These are phyloP conservation scores for Papilio polyxenes DNA, from an alignment of 1,140 invertebrate genomes.

Conservation along the genomic window DNA sequence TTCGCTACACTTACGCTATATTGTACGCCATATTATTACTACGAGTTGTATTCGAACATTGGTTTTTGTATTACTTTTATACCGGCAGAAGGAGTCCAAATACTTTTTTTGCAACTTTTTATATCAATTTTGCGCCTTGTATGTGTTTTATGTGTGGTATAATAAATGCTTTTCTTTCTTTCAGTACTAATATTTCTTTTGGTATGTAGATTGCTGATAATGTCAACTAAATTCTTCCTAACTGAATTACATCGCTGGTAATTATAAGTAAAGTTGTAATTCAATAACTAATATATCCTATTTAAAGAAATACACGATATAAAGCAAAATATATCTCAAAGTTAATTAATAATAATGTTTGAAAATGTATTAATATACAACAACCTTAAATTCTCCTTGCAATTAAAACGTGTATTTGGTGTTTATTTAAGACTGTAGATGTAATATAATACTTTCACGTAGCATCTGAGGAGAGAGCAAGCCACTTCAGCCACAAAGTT, in stretches of 20 bases:
- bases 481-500: constrained; percentile 35
- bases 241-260: background rate
- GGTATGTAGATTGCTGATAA: background rate
- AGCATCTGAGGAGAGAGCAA: constrained; percentile 31
- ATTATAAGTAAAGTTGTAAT: too few relatives aligned
- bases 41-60: constrained; percentile 13
- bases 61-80: background rate
- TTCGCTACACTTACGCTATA: constrained; percentile 16
- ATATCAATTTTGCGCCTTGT: too few relatives aligned
- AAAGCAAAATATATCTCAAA: too few relatives aligned
- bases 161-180: too few relatives aligned
- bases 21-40: constrained; percentile 24
- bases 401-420: background rate
- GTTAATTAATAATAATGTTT: too few relatives aligned
- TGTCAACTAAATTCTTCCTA: too few relatives aligned
- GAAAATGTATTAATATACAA: too few relatives aligned
- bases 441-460: constrained; percentile 8
- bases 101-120: too few relatives aligned
- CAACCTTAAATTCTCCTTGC: background rate
- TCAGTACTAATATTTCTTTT: background rate
- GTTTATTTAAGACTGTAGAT: constrained; percentile 11
- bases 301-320: too few relatives aligned
- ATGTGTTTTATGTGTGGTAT: too few relatives aligned
- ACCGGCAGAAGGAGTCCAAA: background rate
- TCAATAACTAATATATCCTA: too few relatives aligned